Percentiles rank a stretch among this genome's conserved stretches.
Evolutionary conservation across 1,140 invertebrate species (phyloP).

Genomic region (Caenorhabditis brenneri): DNA sequence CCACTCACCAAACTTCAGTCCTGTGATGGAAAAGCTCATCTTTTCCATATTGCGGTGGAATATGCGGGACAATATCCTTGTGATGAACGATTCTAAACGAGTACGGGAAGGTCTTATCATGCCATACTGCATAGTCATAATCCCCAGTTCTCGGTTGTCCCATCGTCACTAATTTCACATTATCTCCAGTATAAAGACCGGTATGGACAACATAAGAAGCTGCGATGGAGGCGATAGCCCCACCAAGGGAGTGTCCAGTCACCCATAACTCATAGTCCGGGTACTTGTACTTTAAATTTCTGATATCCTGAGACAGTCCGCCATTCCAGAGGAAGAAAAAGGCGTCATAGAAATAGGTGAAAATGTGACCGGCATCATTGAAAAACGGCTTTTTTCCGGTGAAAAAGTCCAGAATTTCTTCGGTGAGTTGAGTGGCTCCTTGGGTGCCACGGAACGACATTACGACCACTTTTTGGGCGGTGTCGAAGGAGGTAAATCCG

Average conservation of each 20-base stretch:
- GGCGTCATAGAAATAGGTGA: conserved; percentile 55
- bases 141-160: conserved; percentile 59
- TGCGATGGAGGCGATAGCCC: conserved; percentile 53
- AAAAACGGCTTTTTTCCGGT: conserved; percentile 38
- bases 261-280: conserved; percentile 46
- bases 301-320: not conserved
- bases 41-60: conserved; percentile 49
- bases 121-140: conserved; percentile 54
- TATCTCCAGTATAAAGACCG: conserved; percentile 11
- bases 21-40: conserved; percentile 45
- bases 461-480: conserved; percentile 38
- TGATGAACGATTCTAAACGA: conserved; percentile 57
- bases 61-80: conserved; percentile 55
- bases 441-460: conserved; percentile 43
- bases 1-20: conserved; percentile 35
- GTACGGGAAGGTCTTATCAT: conserved; percentile 48
- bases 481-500: conserved; percentile 41
- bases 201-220: conserved; percentile 49
- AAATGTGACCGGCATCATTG: conserved; percentile 48
- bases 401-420: conserved; percentile 43
- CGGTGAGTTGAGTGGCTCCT: not conserved
- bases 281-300: not conserved
- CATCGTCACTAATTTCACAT: conserved; percentile 55
- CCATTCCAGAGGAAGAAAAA: conserved; percentile 54
- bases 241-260: conserved; percentile 58